Conservation (phyloP, 2,888 invertebrate species). For the Xanthia togata region DNA sequence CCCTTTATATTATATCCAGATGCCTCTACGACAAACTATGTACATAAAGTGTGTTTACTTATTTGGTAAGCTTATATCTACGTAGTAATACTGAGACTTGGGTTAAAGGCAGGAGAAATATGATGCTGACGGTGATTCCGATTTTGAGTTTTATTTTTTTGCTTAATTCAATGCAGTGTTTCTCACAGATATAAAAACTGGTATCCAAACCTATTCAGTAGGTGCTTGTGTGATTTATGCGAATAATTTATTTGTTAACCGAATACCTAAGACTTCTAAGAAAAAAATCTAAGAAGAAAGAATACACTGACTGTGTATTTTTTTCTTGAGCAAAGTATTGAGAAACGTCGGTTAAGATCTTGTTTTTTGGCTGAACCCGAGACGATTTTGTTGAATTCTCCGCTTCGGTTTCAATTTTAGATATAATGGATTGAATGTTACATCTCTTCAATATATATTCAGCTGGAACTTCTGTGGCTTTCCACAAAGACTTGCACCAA, state of each 20-base stretch:
- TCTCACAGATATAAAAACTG: neutral
- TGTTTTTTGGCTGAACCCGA: neutral
- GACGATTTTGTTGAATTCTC: slow-evolving; percentile 1
- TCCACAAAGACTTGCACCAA: slow-evolving; percentile 30
- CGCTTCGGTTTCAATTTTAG: slow-evolving; percentile 23
- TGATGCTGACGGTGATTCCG: too few relatives aligned
- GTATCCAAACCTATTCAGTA: neutral
- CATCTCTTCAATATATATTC: slow-evolving; percentile 42
- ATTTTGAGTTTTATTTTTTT: too few relatives aligned
- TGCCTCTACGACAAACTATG: neutral
- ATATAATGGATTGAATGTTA: slow-evolving; percentile 37
- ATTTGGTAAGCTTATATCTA: neutral
- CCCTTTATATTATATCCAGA: neutral
- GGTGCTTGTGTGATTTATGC: neutral
- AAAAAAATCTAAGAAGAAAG: neutral
- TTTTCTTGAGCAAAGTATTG: neutral
- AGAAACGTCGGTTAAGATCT: neutral
- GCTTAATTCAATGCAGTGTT: neutral
- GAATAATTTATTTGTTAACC: neutral
- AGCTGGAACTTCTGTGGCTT: slow-evolving; percentile 7
- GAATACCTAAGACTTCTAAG: neutral
- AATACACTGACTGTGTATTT: neutral
- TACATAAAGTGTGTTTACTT: neutral
- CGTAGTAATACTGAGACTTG: neutral
- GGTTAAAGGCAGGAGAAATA: neutral